Base-by-base conservation (phyloP, 2,113 vertebrate genomes). In the Balaeniceps rex region DNA sequence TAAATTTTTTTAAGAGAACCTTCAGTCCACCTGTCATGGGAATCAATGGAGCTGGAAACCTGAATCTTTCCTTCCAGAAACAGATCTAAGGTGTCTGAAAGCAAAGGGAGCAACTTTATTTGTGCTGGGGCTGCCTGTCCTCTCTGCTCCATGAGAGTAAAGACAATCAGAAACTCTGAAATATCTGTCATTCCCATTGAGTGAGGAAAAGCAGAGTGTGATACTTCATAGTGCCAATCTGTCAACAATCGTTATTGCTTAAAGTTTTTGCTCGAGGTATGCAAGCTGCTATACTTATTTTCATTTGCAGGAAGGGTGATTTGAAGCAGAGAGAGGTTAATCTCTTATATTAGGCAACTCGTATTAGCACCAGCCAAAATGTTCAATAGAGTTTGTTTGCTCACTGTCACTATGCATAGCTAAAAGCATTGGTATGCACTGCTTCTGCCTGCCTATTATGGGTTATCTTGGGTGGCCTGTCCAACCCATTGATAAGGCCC, bases 401-500 rank as follows among this genome's bases (percentile, higher is more conserved):
- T 84, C 14, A 1, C 76, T 96, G 88, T 93, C 78, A 76, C 70
- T 87, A 4, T n/a, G 38, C 69, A 11, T 12, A 82, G 81, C 86
- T 94, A 91, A 89, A 92, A 91, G 44, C 58, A 9, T 26, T 65
- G 82, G 89, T 82, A 85, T 89, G 87, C 61, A 76, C 69, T 75
- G 69, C 76, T 88, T 83, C 81, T 94, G 83, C 80, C 57, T 92
- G 58, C 69, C 86, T 87, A 10, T 76, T 92, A 65, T 60, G 65
- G 91, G 52, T 84, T 95, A 89, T 96, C 91, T 95, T 75, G 57
- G 47, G 65, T 95, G 91, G 54, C 83, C 86, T 88, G 68, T 93
- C 36, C 71, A 77, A 36, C 29, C 70, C 65, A 26, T 25, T 82
- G 94, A 88, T 95, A 95, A 96, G 76, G 34, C 23, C 47, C 2